phyloP scores from a whole-genome alignment of 2,888 invertebrate species.

The Gymnoscelis rufifasciata region DNA sequence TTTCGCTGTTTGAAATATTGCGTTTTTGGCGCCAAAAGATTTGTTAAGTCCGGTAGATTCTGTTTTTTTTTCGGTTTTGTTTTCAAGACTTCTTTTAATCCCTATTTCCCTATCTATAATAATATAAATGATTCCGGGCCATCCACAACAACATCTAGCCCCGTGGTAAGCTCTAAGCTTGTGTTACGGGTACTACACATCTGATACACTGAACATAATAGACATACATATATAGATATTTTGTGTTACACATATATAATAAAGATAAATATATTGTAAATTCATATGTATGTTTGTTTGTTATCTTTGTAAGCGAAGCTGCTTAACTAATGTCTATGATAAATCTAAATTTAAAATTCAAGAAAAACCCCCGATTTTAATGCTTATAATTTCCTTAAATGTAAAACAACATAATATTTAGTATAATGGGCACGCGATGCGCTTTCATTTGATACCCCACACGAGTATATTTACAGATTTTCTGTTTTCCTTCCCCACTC shows the following conservation, averaged over 20 bases:
- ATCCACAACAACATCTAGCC: background rate
- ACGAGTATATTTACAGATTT: too few relatives aligned
- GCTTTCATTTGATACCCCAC: too few relatives aligned
- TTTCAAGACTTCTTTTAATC: background rate
- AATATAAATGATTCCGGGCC: background rate
- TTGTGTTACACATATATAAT: background rate
- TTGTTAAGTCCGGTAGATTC: background rate
- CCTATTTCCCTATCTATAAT: background rate
- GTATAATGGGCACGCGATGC: too few relatives aligned
- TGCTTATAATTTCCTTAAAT: too few relatives aligned
- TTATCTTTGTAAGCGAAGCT: too few relatives aligned
- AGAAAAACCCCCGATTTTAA: too few relatives aligned
- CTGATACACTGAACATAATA: background rate
- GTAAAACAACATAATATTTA: too few relatives aligned
- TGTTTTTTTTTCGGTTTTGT: background rate
- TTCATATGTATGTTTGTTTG: too few relatives aligned
- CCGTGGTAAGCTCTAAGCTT: background rate
- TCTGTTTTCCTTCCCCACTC: too few relatives aligned
- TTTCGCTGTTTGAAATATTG: constrained; percentile 1
- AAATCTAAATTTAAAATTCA: too few relatives aligned
- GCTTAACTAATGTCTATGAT: too few relatives aligned
- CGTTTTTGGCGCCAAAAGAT: constrained; percentile 1
- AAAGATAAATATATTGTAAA: background rate
- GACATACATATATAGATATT: background rate
- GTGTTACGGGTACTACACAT: background rate